These are phyloP conservation scores for Virgularia gustaviana DNA, from an alignment of 92 coral and sea anemone species.

Conservation along the genomic window DNA sequence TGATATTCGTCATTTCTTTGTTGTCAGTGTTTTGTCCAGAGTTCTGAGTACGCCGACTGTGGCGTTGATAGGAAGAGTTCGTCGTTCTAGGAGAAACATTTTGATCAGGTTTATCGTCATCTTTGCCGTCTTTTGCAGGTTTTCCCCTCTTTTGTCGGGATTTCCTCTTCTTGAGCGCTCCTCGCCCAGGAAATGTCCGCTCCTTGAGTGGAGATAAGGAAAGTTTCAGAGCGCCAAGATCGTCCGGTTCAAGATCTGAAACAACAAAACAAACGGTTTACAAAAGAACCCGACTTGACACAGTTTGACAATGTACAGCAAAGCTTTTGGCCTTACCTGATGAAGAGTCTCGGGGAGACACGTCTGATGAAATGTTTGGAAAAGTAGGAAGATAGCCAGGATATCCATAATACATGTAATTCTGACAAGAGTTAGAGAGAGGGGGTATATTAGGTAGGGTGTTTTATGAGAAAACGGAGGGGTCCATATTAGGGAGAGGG, in stretches of 20 bases:
- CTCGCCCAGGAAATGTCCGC: constrained; percentile 63
- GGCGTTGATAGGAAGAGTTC: neutral
- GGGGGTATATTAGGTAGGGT: too few relatives aligned
- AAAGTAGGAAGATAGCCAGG: constrained; percentile 83
- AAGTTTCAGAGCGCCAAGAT: constrained; percentile 70
- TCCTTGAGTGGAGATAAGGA: constrained; percentile 70
- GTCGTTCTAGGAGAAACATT: constrained; percentile 31
- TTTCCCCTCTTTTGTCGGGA: constrained; percentile 66
- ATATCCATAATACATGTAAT: constrained; percentile 88
- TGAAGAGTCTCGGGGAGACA: constrained; percentile 19
- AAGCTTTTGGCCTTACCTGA: constrained; percentile 27
- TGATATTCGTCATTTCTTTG: neutral
- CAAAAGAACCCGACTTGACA: constrained; percentile 1
- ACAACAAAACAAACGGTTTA: neutral
- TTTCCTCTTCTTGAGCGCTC: constrained; percentile 68
- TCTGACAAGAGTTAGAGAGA: constrained; percentile 43
- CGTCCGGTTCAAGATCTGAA: constrained; percentile 79
- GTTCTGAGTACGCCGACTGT: constrained; percentile 17
- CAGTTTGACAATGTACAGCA: too few relatives aligned
- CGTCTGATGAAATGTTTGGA: constrained; percentile 32
- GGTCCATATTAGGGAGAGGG: too few relatives aligned
- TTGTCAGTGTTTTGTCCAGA: too few relatives aligned
- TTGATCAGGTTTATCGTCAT: constrained; percentile 33
- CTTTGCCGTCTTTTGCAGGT: constrained; percentile 54
- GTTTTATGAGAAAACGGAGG: too few relatives aligned